Conservation (phyloP, 2,113 vertebrate genomes). For the Callaeas wilsoni region DNA sequence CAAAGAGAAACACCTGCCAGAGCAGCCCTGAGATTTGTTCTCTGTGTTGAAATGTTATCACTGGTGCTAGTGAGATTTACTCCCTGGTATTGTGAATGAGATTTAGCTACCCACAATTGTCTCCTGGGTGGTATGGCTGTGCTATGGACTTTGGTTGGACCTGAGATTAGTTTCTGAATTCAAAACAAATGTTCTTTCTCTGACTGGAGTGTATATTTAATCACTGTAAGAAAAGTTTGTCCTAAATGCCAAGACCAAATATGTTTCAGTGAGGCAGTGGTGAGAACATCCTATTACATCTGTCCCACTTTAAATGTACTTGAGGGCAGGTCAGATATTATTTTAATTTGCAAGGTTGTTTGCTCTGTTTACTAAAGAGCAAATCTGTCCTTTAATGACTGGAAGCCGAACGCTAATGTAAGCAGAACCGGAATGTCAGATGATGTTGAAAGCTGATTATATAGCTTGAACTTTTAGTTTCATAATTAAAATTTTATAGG, state of each 20-base stretch:
- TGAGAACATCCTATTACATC: constrained; percentile 3
- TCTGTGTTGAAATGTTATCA: background rate
- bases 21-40: background rate
- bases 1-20: background rate
- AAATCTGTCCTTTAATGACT: constrained; percentile 62
- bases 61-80: background rate
- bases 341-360: constrained; percentile 23
- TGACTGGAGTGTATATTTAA: background rate
- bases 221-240: background rate
- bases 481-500: constrained; percentile 68
- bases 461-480: constrained; percentile 72
- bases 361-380: constrained; percentile 21
- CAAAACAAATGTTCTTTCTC: background rate
- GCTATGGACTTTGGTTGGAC: background rate
- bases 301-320: constrained; percentile 13
- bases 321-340: constrained; percentile 20
- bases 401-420: constrained; percentile 9
- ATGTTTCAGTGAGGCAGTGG: background rate
- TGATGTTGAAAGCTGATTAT: constrained; percentile 72
- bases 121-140: background rate
- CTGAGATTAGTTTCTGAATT: background rate
- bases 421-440: constrained; percentile 68
- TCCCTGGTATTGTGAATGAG: background rate
- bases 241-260: background rate
- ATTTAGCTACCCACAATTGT: background rate